phyloP scores from a whole-genome alignment of 1,140 invertebrate species.

The Macrocentrus cingulum region DNA sequence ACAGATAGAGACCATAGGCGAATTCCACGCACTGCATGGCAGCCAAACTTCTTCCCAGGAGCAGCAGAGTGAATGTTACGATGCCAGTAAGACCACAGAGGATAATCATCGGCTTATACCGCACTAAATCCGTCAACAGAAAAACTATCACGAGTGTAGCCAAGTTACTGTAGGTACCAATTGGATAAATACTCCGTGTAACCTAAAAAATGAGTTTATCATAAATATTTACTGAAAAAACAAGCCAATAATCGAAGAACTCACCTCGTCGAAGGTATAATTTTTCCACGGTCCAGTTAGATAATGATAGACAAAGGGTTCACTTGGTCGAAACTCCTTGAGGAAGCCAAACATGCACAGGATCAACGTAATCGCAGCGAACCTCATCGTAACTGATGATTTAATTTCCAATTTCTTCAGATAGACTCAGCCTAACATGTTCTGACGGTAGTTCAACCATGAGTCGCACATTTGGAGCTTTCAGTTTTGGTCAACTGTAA shows the following conservation, averaged over 20 bases:
- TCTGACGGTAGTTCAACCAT: too few relatives aligned
- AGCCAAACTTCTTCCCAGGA: slow-evolving; percentile 49
- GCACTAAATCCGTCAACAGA: slow-evolving; percentile 78
- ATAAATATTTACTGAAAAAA: background rate
- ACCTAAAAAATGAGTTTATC: slow-evolving; percentile 59
- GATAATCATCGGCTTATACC: slow-evolving; percentile 86
- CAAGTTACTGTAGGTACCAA: slow-evolving; percentile 79
- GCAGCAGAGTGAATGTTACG: slow-evolving; percentile 43
- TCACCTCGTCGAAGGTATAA: slow-evolving; percentile 65
- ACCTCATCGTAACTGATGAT: too few relatives aligned
- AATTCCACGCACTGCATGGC: slow-evolving; percentile 56
- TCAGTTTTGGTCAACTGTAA: too few relatives aligned
- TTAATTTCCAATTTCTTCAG: too few relatives aligned
- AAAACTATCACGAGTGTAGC: slow-evolving; percentile 73
- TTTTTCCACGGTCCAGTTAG: slow-evolving; percentile 72
- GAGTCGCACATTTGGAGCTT: too few relatives aligned
- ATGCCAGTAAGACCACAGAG: slow-evolving; percentile 63
- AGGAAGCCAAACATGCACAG: slow-evolving; percentile 78
- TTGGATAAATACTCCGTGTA: slow-evolving; percentile 76
- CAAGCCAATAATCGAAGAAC: background rate
- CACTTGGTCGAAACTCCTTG: slow-evolving; percentile 80
- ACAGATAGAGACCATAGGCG: slow-evolving; percentile 81
- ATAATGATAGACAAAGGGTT: slow-evolving; percentile 80
- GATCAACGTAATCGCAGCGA: too few relatives aligned
- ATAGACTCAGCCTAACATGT: too few relatives aligned